A percentile compares a stretch with the other conserved stretches of the same genome.
These are phyloP conservation scores for Parambassis ranga DNA, from an alignment of 2,797 vertebrate genomes.

Conservation along the genomic window DNA sequence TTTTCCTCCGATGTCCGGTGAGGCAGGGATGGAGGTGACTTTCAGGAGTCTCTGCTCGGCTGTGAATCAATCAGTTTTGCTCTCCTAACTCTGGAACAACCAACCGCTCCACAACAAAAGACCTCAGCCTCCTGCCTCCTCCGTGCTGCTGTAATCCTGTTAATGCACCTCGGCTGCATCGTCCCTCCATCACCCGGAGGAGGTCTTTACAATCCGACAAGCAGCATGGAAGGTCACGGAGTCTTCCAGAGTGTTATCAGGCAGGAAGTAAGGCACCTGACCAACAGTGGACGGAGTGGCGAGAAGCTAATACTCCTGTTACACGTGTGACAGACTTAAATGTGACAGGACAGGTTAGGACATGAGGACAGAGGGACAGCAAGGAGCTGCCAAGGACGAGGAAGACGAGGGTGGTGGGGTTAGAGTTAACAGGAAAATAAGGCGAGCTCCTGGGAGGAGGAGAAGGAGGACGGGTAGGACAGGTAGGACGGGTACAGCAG, in stretches of 20 bases:
- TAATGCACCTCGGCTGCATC: slow-evolving; percentile 14
- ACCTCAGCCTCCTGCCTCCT: background rate
- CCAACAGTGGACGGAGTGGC: too few relatives aligned
- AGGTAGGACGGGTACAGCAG: background rate
- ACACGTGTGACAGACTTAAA: slow-evolving; percentile 5
- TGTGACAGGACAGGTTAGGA: slow-evolving; percentile 11
- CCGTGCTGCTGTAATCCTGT: slow-evolving; percentile 33
- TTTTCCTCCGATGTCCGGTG: background rate
- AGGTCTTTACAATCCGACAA: background rate
- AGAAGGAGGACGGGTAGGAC: slow-evolving; percentile 16
- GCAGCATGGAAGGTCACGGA: slow-evolving; percentile 3
- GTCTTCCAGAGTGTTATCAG: background rate
- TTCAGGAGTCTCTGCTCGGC: slow-evolving; percentile 8
- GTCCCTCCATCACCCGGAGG: background rate
- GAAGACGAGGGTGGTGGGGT: background rate
- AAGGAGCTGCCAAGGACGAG: slow-evolving; percentile 9
- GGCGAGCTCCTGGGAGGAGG: slow-evolving; percentile 5
- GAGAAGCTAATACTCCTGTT: too few relatives aligned
- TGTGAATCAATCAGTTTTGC: slow-evolving; percentile 26
- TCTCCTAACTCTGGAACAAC: background rate
- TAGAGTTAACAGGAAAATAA: background rate
- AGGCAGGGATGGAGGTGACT: slow-evolving; percentile 20
- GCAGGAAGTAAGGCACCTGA: background rate
- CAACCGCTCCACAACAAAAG: background rate
- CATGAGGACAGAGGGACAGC: background rate